Conservation (phyloP, 2,888 invertebrate genomes). For the Blera fallax region DNA sequence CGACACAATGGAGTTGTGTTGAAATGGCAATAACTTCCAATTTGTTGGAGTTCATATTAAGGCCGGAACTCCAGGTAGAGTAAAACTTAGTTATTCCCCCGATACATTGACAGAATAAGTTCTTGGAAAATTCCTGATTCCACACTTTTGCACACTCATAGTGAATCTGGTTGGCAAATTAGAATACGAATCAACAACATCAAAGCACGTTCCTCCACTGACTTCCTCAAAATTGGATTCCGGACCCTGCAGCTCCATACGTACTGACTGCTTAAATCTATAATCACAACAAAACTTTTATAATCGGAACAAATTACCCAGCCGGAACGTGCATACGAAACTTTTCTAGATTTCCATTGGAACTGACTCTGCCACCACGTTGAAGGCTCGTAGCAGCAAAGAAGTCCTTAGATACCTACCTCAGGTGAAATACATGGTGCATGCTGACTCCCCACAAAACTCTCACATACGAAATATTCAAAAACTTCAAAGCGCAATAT, state of each 20-base stretch:
- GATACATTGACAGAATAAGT: not conserved
- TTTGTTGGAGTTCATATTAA: not conserved
- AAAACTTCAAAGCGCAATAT: conserved; percentile 66
- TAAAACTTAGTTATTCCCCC: not conserved
- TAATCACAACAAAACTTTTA: conserved; percentile 72
- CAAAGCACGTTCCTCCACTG: conserved; percentile 55
- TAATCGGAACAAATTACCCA: conserved; percentile 72
- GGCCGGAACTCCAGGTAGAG: not conserved
- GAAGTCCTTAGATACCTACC: conserved; percentile 16
- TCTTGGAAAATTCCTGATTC: not conserved
- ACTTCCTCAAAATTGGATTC: conserved; percentile 39
- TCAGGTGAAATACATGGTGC: conserved; percentile 54
- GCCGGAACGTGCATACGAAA: conserved; percentile 69
- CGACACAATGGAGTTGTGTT: too few relatives aligned
- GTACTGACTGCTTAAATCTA: conserved; percentile 51
- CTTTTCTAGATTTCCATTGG: conserved; percentile 46
- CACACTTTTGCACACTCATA: conserved; percentile 11
- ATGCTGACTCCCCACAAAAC: conserved; percentile 35
- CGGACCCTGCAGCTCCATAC: not conserved
- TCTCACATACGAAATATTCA: conserved; percentile 67
- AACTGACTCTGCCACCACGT: not conserved
- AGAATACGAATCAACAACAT: conserved; percentile 65
- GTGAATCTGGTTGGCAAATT: conserved; percentile 48
- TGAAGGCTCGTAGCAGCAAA: not conserved
- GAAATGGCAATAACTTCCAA: not conserved